Conservation (phyloP, 2,888 invertebrate genomes). For the Anagyrus pseudococci region DNA sequence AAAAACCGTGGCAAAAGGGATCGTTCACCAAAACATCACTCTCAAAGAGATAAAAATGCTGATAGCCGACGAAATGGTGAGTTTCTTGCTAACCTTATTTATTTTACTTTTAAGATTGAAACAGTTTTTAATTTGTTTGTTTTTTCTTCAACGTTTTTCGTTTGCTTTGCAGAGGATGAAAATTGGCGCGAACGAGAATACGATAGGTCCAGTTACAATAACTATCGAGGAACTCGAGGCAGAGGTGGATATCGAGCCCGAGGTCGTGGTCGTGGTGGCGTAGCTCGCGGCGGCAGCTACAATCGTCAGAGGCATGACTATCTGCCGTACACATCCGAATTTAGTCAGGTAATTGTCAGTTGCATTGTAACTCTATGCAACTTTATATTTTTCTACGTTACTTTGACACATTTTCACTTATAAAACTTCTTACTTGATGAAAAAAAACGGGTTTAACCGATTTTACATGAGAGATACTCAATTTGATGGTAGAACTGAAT, state of each 20-base stretch:
- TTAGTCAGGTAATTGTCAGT: constrained; percentile 56
- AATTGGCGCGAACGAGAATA: constrained; percentile 55
- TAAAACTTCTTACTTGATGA: too few relatives aligned
- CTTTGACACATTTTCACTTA: background rate
- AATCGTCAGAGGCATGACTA: constrained; percentile 62
- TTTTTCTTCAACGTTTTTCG: background rate
- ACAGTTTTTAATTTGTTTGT: background rate
- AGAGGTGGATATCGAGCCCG: constrained; percentile 59
- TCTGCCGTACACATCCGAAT: constrained; percentile 63
- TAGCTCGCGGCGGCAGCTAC: constrained; percentile 59
- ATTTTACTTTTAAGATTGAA: background rate
- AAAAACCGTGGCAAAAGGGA: constrained; percentile 74
- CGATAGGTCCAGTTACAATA: constrained; percentile 52
- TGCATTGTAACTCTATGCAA: too few relatives aligned
- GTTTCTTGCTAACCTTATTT: constrained; percentile 1
- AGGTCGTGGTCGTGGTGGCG: constrained; percentile 64
- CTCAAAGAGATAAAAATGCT: constrained; percentile 56
- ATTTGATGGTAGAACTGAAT: constrained; percentile 29
- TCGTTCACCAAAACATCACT: constrained; percentile 63
- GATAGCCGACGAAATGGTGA: constrained; percentile 46
- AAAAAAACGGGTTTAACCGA: constrained; percentile 10
- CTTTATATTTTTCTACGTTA: constrained; percentile 3
- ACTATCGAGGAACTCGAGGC: constrained; percentile 43
- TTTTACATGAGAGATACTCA: constrained; percentile 15
- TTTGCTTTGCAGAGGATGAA: constrained; percentile 55